Base-by-base conservation (phyloP, 2,113 vertebrate species). In the Archilochus colubris region DNA sequence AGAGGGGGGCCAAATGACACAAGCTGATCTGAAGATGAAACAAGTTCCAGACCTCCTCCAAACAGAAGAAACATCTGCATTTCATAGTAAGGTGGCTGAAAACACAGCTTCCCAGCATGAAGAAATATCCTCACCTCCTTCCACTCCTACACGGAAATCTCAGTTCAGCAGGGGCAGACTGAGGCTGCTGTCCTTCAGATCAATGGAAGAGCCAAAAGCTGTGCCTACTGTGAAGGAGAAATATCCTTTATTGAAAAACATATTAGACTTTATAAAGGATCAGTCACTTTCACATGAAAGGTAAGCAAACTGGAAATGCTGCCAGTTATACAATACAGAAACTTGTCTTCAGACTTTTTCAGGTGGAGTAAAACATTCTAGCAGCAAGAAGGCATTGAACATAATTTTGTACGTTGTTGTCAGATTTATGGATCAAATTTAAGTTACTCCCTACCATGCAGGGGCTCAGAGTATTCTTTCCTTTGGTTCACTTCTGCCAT, bases 151-250 rank as follows among this genome's bases (percentile, higher is more conserved):
- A 5, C 97, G 98, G 5, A 98, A 98, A 85, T 97, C 98, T 9
- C 98, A 98, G 6, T 99, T 99, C 64, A 98, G 97, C 81, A 98
- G 99, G 25, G 98, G 99, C 9, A 98, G 99, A 24, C 97, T 99
- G 8, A 98, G 99, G 81, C 98, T 99, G 43, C 98, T 99, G n/a
- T 99, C 99, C 6, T 99, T 98, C 94, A 97, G 99, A 61, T 99
- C 99, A 1, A 87, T 99, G 95, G 99, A 99, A 61, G 99, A 99
- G 89, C 97, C 98, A 6, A 98, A 97, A 54, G 72, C 97, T 31
- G 74, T 95, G 33, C 98, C 98, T 9, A 98, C 98, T 7, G 96
- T 99, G 44, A 99, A 98, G 88, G 99, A 99, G 76, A 98, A 98
- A 83, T 98, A 99, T 46, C 99, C 98, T 0, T 91, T 99, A 14